Evolutionary conservation across 2,113 vertebrate species (phyloP), one percentile per base, ranked within the genome.

Genomic region (Ictalurus furcatus): DNA sequence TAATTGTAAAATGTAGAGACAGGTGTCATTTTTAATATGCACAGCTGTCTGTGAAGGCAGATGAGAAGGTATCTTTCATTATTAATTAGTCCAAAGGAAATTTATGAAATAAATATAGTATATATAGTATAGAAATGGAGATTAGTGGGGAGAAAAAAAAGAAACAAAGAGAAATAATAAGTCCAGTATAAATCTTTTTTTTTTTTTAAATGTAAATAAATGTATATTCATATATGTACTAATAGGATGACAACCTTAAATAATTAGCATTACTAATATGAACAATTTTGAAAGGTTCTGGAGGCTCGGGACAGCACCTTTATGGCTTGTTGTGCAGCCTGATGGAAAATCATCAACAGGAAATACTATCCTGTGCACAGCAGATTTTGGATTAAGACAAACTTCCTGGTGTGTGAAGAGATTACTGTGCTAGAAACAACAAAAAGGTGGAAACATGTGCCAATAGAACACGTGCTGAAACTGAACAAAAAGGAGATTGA

Each of bases 361-460:
- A 40, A 93, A 92, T 78, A 88, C 85, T 74, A 91, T 89, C 73
- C 30, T 93, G 44, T 85, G 87, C 56, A 71, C 23, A 67, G 74
- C 81, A 28, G 89, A 34, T n/a, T 90, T 91, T 86, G 89, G 69
- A 48, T 89, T 86, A 3, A 59, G 78, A 76, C 82, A 82, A 85
- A 91, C 82, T 21, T 69, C 82, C 28, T 78, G 28, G 48, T 87
- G 89, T 44, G 85, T 88, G 28, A 85, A 67, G 28, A 85, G 81
- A 82, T 87, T 34, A 90, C 56, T 61, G 86, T 91, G 58, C 52
- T 89, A 40, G 84, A 91, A 65, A 90, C 91, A 30, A 89, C 87
- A 28, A 89, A 84, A 52, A 90, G 91, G 91, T 87, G 88, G 87
- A 91, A 90, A 19, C 82, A 84, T 56, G 30, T 76, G 37, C 65